These are phyloP conservation scores for Sparus aurata DNA, from an alignment of 2,797 vertebrate species.

Conservation along the genomic window DNA sequence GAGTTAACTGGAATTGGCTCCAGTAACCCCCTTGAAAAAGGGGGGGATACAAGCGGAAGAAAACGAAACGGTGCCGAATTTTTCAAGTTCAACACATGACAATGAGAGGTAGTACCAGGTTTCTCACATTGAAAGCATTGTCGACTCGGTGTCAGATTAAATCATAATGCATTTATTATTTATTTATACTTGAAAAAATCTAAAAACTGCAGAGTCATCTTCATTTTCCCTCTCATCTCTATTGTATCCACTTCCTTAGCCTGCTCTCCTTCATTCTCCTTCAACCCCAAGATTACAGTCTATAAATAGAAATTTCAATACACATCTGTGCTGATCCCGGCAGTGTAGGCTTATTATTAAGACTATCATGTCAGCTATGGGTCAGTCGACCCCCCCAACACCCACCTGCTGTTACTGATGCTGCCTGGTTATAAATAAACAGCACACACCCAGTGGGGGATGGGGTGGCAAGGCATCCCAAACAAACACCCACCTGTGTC, in stretches of 20 bases:
- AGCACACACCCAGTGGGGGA: conserved; percentile 4
- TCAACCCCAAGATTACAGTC: conserved; percentile 51
- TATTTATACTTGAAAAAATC: conserved; percentile 4
- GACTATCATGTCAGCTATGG: no score
- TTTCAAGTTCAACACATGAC: no score
- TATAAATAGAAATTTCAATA: conserved; percentile 43
- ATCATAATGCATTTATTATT: not conserved
- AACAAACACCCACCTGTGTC: conserved; percentile 23
- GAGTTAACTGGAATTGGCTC: no score
- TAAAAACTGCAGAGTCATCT: conserved; percentile 16
- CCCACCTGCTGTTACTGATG: conserved; percentile 46
- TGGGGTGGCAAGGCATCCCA: not conserved
- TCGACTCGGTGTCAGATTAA: conserved; percentile 21
- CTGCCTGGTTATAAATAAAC: conserved; percentile 55
- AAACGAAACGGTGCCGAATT: no score
- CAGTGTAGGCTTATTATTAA: conserved; percentile 53
- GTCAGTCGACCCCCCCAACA: not conserved
- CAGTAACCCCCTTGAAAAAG: no score
- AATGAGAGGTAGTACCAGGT: no score
- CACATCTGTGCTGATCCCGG: conserved; percentile 44
- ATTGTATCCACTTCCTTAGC: not conserved
- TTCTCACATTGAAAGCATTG: not conserved
- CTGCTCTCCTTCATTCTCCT: conserved; percentile 46
- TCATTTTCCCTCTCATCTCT: conserved; percentile 20
- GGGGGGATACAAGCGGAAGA: no score